Percentiles rank a stretch among this genome's conserved stretches.
Conservation (phyloP, 1,140 invertebrate species). For the Bombus polaris region DNA sequence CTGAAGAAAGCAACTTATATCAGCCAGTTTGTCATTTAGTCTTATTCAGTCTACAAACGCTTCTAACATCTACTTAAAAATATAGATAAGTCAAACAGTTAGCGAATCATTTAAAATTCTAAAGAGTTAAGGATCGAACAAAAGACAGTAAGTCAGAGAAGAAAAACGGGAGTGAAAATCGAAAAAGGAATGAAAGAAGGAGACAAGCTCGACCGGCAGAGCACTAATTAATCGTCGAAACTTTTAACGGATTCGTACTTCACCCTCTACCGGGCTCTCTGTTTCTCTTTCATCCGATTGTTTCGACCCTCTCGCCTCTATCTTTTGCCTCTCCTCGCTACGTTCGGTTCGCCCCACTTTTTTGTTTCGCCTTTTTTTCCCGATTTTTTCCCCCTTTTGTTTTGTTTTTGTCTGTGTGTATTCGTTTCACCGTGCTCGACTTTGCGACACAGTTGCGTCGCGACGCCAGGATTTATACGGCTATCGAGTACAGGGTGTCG, state of each 20-base stretch:
- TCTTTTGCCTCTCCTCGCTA: background rate
- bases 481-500: background rate
- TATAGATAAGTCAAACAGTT: background rate
- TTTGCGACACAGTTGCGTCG: background rate
- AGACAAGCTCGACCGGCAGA: conserved; percentile 35
- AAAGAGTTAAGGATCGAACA: background rate
- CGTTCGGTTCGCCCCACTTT: too few species aligned
- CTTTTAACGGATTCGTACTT: conserved; percentile 73
- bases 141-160: conserved; percentile 23
- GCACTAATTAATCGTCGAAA: conserved; percentile 76
- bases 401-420: background rate
- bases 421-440: background rate
- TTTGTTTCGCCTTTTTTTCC: background rate
- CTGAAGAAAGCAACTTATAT: too few species aligned
- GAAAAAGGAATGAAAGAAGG: background rate
- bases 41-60: too few species aligned
- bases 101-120: background rate
- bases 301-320: background rate
- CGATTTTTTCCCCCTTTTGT: background rate
- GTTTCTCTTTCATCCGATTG: conserved; percentile 18
- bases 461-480: conserved; percentile 1
- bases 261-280: background rate
- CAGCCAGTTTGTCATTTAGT: too few species aligned
- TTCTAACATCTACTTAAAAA: too few species aligned
- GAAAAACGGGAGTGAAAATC: background rate